Conservation (phyloP, 1,140 invertebrate species). For the Gonioctena quinquepunctata region DNA sequence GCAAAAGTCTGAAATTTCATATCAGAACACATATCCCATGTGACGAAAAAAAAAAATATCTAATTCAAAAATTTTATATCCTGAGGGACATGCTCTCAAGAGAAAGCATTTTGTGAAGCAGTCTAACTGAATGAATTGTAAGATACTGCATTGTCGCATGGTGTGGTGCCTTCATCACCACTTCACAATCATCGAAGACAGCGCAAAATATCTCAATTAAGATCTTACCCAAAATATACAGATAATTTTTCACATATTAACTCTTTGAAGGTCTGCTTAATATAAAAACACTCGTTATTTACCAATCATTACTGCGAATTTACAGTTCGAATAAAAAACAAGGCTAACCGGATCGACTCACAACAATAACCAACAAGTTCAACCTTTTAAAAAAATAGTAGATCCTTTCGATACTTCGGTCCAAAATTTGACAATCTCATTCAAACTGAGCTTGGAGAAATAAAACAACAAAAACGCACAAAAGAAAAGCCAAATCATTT, state of each 20-base stretch:
- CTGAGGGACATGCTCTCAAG: no score
- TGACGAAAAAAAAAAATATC: no score
- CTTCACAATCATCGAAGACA: no score
- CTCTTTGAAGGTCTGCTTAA: background rate
- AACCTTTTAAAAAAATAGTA: background rate
- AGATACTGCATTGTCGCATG: constrained; percentile 1
- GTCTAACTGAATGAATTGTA: background rate
- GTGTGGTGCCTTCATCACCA: background rate
- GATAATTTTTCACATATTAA: no score
- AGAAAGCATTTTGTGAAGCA: no score
- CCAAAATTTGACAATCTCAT: background rate
- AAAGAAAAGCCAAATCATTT: no score
- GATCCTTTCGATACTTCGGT: background rate
- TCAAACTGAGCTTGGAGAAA: background rate
- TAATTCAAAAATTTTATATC: no score
- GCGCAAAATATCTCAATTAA: no score
- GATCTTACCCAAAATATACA: no score
- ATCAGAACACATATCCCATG: no score
- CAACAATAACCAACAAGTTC: background rate
- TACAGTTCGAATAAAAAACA: background rate
- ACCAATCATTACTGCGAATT: background rate
- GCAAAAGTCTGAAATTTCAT: no score
- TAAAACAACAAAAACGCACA: no score
- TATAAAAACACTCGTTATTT: background rate
- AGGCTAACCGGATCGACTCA: background rate